Base-by-base conservation (phyloP, 2,888 invertebrate genomes). In the Pristionchus mayeri region DNA sequence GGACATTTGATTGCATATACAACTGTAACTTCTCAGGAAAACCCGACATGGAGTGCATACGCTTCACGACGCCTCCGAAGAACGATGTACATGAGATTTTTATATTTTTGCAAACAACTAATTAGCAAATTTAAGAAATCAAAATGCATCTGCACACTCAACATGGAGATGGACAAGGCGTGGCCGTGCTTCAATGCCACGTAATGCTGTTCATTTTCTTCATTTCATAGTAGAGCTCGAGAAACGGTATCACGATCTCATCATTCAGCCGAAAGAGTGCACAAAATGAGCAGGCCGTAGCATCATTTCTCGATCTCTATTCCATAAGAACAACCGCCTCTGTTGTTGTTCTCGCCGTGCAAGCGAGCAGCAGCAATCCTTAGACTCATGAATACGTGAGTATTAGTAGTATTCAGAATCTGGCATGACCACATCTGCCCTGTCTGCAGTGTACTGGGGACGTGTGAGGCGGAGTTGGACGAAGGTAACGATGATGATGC, bases 351-450 rank as follows among this genome's bases (percentile, higher is more conserved):
- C n/a, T n/a, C n/a, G n/a, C n/a, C n/a, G n/a, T n/a, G n/a, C n/a
- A n/a, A n/a, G n/a, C n/a, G n/a, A n/a, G n/a, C n/a, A n/a, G n/a
- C n/a, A 52, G 57, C 2, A 60, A 11, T 60, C 3, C 54, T 24
- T n/a, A 3, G 4, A 57, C 7, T 2, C 9, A 57, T 60, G 18
- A 37, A 63, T 63, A 21, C 44, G 87, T 79, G n/a, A 13, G 13
- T 13, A 44, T 13, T 44, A 13, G 13, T 9, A 44, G 13, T 27
- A 78, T 87, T 71, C 40, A 90, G 90, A 75, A 86, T 90, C 48
- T 90, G 90, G 90, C 89, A 88, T 79, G 88, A 90, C 34, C 90
- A 90, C 60, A 81, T 86, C 48, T 90, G 90, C 52, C 89, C 90
- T 9, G 67, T 87, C 7, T 90, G 90, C 54, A 85, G 86, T 63